These are phyloP conservation scores for Tenthredo mesomela DNA, from an alignment of 2,888 invertebrate species.

Conservation along the genomic window DNA sequence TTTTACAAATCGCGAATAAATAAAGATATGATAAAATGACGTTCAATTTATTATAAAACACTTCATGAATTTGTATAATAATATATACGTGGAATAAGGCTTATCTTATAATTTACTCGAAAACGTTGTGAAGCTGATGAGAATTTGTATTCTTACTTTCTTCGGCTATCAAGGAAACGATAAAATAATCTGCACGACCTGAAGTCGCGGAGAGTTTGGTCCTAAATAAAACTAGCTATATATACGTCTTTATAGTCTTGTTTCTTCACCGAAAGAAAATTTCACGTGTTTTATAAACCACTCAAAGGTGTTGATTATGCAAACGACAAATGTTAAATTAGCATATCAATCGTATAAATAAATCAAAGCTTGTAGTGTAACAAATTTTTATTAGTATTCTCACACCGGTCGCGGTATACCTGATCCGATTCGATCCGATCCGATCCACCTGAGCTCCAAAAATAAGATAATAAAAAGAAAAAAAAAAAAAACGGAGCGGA, in stretches of 20 bases:
- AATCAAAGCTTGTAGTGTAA: constrained; percentile 52
- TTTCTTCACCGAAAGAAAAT: not conserved
- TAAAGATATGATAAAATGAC: not conserved
- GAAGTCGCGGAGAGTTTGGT: not conserved
- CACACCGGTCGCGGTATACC: not conserved
- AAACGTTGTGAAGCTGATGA: not conserved
- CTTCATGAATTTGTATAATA: not conserved
- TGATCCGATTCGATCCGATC: not conserved
- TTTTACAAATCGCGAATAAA: constrained; percentile 10
- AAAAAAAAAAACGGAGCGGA: not conserved
- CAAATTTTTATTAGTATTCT: constrained; percentile 16
- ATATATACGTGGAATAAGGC: not conserved
- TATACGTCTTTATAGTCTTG: not conserved
- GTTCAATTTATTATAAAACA: not conserved
- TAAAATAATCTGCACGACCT: not conserved
- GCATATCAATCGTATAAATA: constrained; percentile 73
- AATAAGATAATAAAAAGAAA: not conserved
- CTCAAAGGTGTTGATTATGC: constrained; percentile 63
- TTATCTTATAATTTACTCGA: not conserved
- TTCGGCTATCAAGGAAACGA: not conserved
- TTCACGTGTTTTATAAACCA: not conserved
- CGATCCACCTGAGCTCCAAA: not conserved
- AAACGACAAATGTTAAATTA: constrained; percentile 71
- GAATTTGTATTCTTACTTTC: not conserved
- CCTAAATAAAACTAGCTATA: not conserved